Base-by-base conservation (phyloP, 92 coral and sea anemone genomes). In the Porites rus region DNA sequence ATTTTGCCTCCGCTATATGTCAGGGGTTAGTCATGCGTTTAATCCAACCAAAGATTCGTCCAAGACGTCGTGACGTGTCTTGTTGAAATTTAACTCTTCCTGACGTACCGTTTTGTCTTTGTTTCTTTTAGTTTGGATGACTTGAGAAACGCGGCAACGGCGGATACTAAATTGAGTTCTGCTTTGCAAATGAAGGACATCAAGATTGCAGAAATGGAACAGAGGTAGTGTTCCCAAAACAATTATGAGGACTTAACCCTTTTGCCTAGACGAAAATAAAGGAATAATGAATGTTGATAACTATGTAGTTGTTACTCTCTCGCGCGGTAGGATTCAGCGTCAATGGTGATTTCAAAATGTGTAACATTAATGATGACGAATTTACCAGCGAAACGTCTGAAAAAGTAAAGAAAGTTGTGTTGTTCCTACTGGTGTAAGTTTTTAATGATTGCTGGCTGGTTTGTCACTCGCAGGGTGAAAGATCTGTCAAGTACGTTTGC, bases 141-240 rank as follows among this genome's bases (percentile, higher is more conserved):
- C 76, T 69, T 93, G 65, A 80, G 83, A 75, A 92, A 86, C 86
- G 90, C 90, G 0, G 81, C 96, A 54, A 88, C 92, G 25, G 90
- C 90, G 16, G 98, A 91, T 61, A 87, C 88, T 61, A 93, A 88
- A 72, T 88, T 81, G 2, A 82, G 88, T 58, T 72, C 79, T 17
- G 63, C 94, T 16, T 51, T 95, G 67, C 88, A 96, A 77, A 96
- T 89, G 70, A 96, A 94, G 84, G 95, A 96, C 76, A 79, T 76
- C 58, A 90, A 93, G 68, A 90, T 96, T 18, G 79, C 83, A n/a
- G 88, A 92, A 51, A 82, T 94, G 75, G 94, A 94, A 46, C 85
- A 79, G 24, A 85, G 86, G 95, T 92, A 86, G 16, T 6, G 8
- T 1, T 38, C 52, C 6, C 51, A 43, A 56, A 9, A 59, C 20